Evolutionary conservation across 92 coral and sea anemone genomes (phyloP), one percentile per base, ranked within the genome.

Genomic region (Montipora capitata): DNA sequence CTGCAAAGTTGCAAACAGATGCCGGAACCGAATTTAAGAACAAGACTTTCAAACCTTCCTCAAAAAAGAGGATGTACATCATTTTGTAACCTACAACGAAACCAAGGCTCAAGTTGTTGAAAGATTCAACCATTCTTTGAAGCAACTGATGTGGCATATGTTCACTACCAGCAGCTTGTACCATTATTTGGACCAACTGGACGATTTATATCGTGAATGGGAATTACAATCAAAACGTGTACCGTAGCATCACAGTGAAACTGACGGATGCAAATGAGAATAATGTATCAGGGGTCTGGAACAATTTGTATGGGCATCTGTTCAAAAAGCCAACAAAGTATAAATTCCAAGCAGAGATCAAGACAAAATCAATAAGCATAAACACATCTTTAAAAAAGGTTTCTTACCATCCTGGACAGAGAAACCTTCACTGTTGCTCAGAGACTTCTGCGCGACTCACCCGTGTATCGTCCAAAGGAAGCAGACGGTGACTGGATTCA

Each of bases 21-120:
- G 64, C 74, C 4, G 89, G 89, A 8, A 89, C 80, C n/a, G 90
- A 84, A 35, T 84, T 82, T 15, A 82, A 74, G 48, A 67, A 89
- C 38, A 68, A 71, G 35, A 76, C 67, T 76, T 75, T 58, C 93
- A 43, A 73, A 11, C 85, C 5, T 83, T 89, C 54, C 65, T 89
- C 13, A 82, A 83, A 52, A 58, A 84, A 68, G 56, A 84, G 6
- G 12, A 62, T 40, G 54, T 78, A 7, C 83, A 54, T 7, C 57
- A 78, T 62, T 78, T 78, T 40, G 72, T 78, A 9, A 78, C 83
- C 0, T 78, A 78, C 56, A 78, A 62, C 10, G 58, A 61, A n/a
- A 78, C 56, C 7, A 78, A 62, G 12, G 72, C 57, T 9, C 72
- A 61, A 14, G 7, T n/a, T n/a, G n/a, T n/a, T n/a, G 72, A 61